Base-by-base conservation (phyloP, 2,113 vertebrate species). In the Jaculus jaculus region DNA sequence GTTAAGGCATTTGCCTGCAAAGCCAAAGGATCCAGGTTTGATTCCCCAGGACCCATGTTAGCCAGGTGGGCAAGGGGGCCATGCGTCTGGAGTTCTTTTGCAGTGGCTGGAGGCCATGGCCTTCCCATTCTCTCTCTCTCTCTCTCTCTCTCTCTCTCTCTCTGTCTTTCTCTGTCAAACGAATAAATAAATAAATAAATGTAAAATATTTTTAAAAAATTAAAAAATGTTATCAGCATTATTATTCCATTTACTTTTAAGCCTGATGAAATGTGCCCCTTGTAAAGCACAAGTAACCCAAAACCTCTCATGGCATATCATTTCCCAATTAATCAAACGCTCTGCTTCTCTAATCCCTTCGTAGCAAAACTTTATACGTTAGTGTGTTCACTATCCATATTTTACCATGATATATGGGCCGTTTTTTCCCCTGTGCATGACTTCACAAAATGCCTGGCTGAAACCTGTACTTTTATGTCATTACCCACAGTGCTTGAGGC, bases 171-270 rank as follows among this genome's bases (percentile, higher is more conserved):
- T n/a, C n/a, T n/a, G n/a, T n/a, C n/a, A n/a, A n/a, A n/a, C n/a
- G n/a, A n/a, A n/a, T n/a, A n/a, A n/a, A n/a, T n/a, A n/a, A n/a
- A n/a, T n/a, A n/a, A n/a, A n/a, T n/a, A n/a, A n/a, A n/a, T n/a
- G n/a, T n/a, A n/a, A n/a, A n/a, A n/a, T n/a, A n/a, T n/a, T n/a
- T n/a, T n/a, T n/a, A n/a, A n/a, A n/a, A n/a, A n/a, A n/a, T n/a
- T 60, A 17, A 17, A 17, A 12, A 61, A 9, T 21, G 15, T 63
- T 23, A 17, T 17, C 10, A 39, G 34, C 37, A 34, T 90, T 24
- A 74, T 82, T 58, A 61, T 34, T 63, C 58, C 73, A 30, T 65
- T 79, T 37, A 63, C n/a, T 69, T 89, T 63, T 84, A 92, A 83
- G 69, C 24, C 54, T 65, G 39, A 60, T 47, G 65, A 39, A 51